Evolutionary conservation across 2,797 vertebrate genomes (phyloP).

Genomic region (Gymnothorax reevesii): DNA sequence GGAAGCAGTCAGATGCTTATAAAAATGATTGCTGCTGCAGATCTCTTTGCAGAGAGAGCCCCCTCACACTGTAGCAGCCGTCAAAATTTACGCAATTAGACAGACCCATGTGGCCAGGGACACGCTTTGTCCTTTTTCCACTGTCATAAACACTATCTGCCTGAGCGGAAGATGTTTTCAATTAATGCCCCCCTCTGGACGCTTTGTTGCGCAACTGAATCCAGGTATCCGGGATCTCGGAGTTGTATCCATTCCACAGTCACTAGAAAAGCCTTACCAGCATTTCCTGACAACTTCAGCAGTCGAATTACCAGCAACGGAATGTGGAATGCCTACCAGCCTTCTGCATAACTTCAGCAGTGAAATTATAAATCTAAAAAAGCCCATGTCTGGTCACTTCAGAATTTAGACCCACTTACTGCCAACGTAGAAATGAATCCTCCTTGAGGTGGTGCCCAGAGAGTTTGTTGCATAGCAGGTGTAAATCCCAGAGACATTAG

Average conservation of each 20-base stretch:
- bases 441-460: slow-evolving; percentile 59
- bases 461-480: slow-evolving; percentile 76
- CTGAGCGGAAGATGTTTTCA: slow-evolving; percentile 68
- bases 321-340: too few species aligned
- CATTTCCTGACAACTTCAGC: not conserved
- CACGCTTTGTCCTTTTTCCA: slow-evolving; percentile 58
- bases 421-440: slow-evolving; percentile 75
- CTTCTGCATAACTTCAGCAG: not conserved
- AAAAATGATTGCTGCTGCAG: slow-evolving; percentile 51
- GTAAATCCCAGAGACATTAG: slow-evolving; percentile 76
- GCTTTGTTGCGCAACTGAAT: slow-evolving; percentile 67
- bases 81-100: slow-evolving; percentile 50
- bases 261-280: slow-evolving; percentile 40
- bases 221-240: slow-evolving; percentile 58
- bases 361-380: not conserved
- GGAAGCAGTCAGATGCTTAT: slow-evolving; percentile 55
- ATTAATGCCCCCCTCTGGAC: slow-evolving; percentile 68
- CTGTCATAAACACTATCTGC: slow-evolving; percentile 51
- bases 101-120: slow-evolving; percentile 64
- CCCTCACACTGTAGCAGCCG: slow-evolving; percentile 51
- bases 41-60: slow-evolving; percentile 51
- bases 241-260: slow-evolving; percentile 58
- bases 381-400: slow-evolving; percentile 18
- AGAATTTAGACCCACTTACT: slow-evolving; percentile 69
- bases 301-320: too few species aligned